These are phyloP conservation scores for Vanessa tameamea DNA, from an alignment of 1,140 invertebrate species.

Conservation along the genomic window DNA sequence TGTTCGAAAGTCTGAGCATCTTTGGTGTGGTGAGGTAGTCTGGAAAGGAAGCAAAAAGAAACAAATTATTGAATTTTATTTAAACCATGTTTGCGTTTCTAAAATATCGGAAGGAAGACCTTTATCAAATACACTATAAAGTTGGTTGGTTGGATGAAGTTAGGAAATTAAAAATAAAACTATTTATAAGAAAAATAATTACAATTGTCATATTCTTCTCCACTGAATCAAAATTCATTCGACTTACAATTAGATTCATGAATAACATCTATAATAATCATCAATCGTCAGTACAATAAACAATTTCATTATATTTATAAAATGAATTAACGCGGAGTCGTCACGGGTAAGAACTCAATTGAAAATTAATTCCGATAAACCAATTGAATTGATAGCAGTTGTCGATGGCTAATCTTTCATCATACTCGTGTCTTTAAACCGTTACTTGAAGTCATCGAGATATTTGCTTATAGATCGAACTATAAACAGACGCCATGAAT, in stretches of 20 bases:
- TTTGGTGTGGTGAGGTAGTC: conserved; percentile 57
- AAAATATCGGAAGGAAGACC: too few relatives aligned
- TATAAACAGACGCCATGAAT: neutral
- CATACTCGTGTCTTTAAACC: neutral
- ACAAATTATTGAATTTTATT: neutral
- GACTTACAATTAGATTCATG: too few relatives aligned
- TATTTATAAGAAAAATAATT: too few relatives aligned
- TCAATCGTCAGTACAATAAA: neutral
- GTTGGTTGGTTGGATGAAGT: too few relatives aligned
- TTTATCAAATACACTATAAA: too few relatives aligned
- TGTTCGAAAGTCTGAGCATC: conserved; percentile 47
- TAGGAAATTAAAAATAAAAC: too few relatives aligned
- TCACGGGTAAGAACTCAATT: neutral
- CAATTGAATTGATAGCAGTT: conserved; percentile 7
- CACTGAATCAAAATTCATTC: too few relatives aligned
- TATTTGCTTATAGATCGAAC: neutral
- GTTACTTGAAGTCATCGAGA: neutral
- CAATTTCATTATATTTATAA: neutral
- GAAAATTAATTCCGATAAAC: neutral
- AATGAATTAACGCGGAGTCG: neutral
- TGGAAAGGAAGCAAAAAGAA: conserved; percentile 46
- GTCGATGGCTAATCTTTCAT: conserved; percentile 1
- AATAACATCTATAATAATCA: too few relatives aligned
- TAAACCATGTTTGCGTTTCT: too few relatives aligned
- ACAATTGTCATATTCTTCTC: too few relatives aligned